Evolutionary conservation across 2,113 vertebrate genomes (phyloP).

Genomic region (Rhabdomys dilectus): DNA sequence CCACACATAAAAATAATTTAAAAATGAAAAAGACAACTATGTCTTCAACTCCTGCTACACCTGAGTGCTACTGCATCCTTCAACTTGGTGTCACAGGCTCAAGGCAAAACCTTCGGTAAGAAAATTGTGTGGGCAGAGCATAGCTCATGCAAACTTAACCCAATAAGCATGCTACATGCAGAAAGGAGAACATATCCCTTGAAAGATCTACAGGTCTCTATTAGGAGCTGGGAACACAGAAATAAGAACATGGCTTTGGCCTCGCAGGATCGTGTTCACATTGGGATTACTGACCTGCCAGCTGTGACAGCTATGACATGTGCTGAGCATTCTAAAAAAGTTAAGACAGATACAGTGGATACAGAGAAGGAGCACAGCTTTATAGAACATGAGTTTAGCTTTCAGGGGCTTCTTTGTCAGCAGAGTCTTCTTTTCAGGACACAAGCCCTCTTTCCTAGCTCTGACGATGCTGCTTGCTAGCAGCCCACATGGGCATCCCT

Average conservation of each 20-base stretch:
- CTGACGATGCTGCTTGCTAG: neutral
- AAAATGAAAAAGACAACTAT: neutral
- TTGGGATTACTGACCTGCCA: neutral
- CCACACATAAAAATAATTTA: neutral
- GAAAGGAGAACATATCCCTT: neutral
- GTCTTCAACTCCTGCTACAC: neutral
- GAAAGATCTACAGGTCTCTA: neutral
- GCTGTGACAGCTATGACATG: neutral
- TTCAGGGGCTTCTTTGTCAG: neutral
- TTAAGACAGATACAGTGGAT: rapidly evolving
- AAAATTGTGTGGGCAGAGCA: neutral
- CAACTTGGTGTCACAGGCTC: neutral
- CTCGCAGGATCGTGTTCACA: neutral
- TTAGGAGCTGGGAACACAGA: neutral
- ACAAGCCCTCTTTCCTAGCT: too few species aligned
- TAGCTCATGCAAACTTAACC: neutral
- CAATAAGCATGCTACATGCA: neutral
- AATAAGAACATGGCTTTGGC: neutral
- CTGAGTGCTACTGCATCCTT: neutral
- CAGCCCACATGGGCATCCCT: neutral
- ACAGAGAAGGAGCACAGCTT: neutral
- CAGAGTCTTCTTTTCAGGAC: neutral
- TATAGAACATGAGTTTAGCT: neutral
- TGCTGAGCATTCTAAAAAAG: neutral
- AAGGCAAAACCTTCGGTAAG: neutral